Conservation (phyloP, 2,113 vertebrate genomes). For the Naja naja region DNA sequence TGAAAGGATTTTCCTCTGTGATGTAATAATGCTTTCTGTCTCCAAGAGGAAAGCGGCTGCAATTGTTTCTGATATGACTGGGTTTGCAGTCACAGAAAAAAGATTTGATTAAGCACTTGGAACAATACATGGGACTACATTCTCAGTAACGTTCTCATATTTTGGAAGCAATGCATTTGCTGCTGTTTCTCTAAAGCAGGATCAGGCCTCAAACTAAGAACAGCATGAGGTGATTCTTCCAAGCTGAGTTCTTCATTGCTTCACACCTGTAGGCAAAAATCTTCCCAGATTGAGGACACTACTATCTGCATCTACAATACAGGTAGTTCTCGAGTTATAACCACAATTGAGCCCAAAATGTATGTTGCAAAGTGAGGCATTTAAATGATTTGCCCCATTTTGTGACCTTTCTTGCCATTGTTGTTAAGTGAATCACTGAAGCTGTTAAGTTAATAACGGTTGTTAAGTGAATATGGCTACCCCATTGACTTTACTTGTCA, state of each 20-base stretch:
- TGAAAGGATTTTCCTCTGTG: slow-evolving; percentile 8
- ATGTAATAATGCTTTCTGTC: background rate
- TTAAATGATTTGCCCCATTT: background rate
- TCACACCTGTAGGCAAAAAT: background rate
- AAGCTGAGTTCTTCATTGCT: background rate
- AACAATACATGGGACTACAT: background rate
- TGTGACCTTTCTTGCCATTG: background rate
- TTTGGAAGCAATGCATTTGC: background rate
- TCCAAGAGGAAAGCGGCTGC: background rate
- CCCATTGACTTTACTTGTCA: background rate
- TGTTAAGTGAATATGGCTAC: background rate
- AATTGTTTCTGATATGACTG: slow-evolving; percentile 23
- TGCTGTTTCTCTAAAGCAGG: background rate
- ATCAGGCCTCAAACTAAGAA: background rate
- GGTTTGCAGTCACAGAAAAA: background rate
- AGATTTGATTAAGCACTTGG: slow-evolving; percentile 35
- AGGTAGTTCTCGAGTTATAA: background rate
- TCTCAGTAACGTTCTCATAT: background rate
- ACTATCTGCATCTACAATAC: background rate
- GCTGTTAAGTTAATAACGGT: background rate
- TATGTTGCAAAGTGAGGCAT: background rate
- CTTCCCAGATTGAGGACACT: background rate
- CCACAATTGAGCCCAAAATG: background rate
- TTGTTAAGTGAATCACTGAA: background rate
- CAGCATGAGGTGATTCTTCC: background rate